These are phyloP conservation scores for Drosophila meridionalis DNA, from an alignment of 2,888 invertebrate species.

Conservation along the genomic window DNA sequence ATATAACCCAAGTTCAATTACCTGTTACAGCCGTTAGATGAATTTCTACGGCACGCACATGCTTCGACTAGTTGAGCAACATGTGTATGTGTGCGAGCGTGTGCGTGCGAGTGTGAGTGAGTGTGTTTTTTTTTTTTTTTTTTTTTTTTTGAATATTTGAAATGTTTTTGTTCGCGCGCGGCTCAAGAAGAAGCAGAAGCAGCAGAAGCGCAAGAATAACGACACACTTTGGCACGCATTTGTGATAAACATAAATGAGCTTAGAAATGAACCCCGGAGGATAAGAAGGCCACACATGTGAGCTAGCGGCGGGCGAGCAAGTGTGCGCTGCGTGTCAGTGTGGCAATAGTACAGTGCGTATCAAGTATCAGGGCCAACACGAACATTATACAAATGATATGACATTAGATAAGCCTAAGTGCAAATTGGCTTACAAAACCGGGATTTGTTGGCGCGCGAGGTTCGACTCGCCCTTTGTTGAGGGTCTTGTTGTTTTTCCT, in stretches of 20 bases:
- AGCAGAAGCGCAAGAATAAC: constrained; percentile 69
- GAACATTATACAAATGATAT: constrained; percentile 85
- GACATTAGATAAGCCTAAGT: constrained; percentile 85
- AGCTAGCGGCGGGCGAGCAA: constrained; percentile 3
- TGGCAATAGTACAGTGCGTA: constrained; percentile 66
- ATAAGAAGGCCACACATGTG: constrained; percentile 53
- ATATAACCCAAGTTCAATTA: constrained; percentile 84
- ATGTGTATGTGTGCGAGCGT: constrained; percentile 25
- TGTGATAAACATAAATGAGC: constrained; percentile 85
- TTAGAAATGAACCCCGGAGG: constrained; percentile 85
- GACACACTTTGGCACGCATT: constrained; percentile 84
- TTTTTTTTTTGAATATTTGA: constrained; percentile 79
- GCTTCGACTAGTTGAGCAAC: constrained; percentile 74
- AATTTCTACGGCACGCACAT: constrained; percentile 84
- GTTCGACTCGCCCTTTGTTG: constrained; percentile 36
- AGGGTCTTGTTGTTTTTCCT: constrained; percentile 7
- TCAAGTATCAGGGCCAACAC: constrained; percentile 82
- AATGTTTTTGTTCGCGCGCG: constrained; percentile 77
- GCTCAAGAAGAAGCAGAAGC: constrained; percentile 36
- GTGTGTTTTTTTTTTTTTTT: constrained; percentile 48
- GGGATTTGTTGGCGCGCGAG: constrained; percentile 79
- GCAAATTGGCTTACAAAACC: constrained; percentile 85
- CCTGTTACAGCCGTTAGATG: constrained; percentile 85
- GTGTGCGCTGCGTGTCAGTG: constrained; percentile 4
- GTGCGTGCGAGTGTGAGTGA: constrained; percentile 11